These are phyloP conservation scores for Macrotrachela quadricornifera DNA, from an alignment of 1,140 invertebrate genomes.

Conservation along the genomic window DNA sequence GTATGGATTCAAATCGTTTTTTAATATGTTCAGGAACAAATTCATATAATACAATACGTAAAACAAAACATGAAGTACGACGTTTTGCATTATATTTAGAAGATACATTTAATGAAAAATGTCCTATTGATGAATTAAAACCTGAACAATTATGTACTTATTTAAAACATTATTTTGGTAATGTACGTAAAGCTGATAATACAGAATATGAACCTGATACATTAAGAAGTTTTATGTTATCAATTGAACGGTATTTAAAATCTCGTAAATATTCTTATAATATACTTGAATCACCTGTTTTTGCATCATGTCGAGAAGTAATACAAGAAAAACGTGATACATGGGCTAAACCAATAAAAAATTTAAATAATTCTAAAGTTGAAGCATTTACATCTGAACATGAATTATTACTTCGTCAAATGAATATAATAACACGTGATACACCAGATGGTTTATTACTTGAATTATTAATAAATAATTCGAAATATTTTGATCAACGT, in stretches of 20 bases:
- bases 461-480: slow-evolving; percentile 6
- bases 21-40: too few species aligned
- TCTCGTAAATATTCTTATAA: slow-evolving; percentile 4
- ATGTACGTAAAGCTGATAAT: slow-evolving; percentile 1
- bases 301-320: not conserved
- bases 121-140: slow-evolving; percentile 4
- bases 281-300: not conserved
- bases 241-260: slow-evolving; percentile 4
- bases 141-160: slow-evolving; percentile 1
- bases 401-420: slow-evolving; percentile 1
- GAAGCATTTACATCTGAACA: not conserved
- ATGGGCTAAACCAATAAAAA: too few species aligned
- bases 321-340: slow-evolving; percentile 5
- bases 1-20: too few species aligned
- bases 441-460: slow-evolving; percentile 4
- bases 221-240: slow-evolving; percentile 6
- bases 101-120: not conserved
- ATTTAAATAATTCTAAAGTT: slow-evolving; percentile 6
- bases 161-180: slow-evolving; percentile 6
- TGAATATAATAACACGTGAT: not conserved
- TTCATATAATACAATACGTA: slow-evolving; percentile 4
- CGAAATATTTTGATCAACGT: slow-evolving; percentile 7
- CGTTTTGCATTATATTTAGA: not conserved
- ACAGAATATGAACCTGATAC: slow-evolving; percentile 6
- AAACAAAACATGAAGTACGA: slow-evolving; percentile 6